Base-by-base conservation (phyloP, 2,888 invertebrate genomes). In the Drosophila nigricruria region DNA sequence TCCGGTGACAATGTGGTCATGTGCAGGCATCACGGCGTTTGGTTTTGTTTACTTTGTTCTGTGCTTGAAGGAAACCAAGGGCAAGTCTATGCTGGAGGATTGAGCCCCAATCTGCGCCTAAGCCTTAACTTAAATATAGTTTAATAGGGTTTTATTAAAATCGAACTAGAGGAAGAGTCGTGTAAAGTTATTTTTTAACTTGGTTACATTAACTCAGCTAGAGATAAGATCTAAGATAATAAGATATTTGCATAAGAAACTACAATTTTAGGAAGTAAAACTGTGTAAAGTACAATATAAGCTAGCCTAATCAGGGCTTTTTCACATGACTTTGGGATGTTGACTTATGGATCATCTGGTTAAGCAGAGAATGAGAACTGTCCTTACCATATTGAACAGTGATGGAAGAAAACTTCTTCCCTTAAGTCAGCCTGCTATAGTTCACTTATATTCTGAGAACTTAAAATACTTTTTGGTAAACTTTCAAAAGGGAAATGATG, bases 11-110 rank as follows among this genome's bases (percentile, higher is more conserved):
- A 91, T 92, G 90, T 91, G 86, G 86, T 75, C 80, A 0, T 91
- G 88, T 66, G 85, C 83, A 0, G 47, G 43, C 0, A 57, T 86
- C 3, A 60, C 88, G 6, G 66, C 74, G 10, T 45, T 85, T 14
- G 85, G 87, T 10, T 81, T 89, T n/a, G 12, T 90, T 2, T 88
- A 82, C 47, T 77, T 91, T 43, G n/a, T 70, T 0, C 47, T 82
- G 3, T 86, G 76, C 40, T 23, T 92, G 1, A 83, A 85, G 38
- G 92, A 92, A 73, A 92, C 92, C 1, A 92, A 90, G 32, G 91
- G 89, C 12, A 91, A 85, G 61, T 77, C 78, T 0, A 70, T 92
- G 67, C 63, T 88, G 12, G 80, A 79, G 27, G 80, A 82, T 63
- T 82, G 27, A 77, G 18, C 1, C 0, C 25, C 3, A 14, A 5